phyloP scores from a whole-genome alignment of 1,140 invertebrate species.

The Acromyrmex echinatior region DNA sequence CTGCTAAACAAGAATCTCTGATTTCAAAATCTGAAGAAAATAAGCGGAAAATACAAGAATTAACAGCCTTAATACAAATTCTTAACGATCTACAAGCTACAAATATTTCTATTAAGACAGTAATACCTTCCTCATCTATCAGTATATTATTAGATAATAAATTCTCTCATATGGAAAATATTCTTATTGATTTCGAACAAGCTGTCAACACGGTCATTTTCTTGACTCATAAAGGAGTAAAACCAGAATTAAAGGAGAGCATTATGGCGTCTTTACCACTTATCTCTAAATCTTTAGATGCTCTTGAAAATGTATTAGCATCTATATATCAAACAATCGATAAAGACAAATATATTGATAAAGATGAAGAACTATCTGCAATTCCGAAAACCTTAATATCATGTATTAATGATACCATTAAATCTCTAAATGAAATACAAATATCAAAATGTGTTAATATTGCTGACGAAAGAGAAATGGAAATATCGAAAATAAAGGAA shows the following conservation, averaged over 20 bases:
- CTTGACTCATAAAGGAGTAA: constrained; percentile 47
- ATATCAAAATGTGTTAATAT: constrained; percentile 24
- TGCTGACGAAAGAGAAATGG: neutral
- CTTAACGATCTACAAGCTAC: constrained; percentile 65
- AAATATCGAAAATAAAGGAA: constrained; percentile 59
- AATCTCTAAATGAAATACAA: constrained; percentile 12
- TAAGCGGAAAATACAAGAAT: constrained; percentile 64
- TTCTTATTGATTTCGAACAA: constrained; percentile 26
- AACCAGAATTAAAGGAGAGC: constrained; percentile 63
- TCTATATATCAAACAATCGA: constrained; percentile 29
- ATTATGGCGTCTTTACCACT: constrained; percentile 57
- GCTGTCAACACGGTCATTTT: constrained; percentile 46
- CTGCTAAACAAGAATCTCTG: constrained; percentile 44
- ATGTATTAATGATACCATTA: constrained; percentile 31
- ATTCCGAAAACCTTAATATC: neutral
- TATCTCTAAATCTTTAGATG: constrained; percentile 49
- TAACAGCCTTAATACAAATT: constrained; percentile 67
- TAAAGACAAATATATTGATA: neutral
- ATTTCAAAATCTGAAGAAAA: constrained; percentile 67
- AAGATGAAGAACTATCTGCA: constrained; percentile 14
- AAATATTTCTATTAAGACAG: constrained; percentile 18
- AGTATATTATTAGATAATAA: constrained; percentile 22
- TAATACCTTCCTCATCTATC: neutral
- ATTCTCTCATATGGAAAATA: constrained; percentile 6
- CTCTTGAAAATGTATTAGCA: constrained; percentile 35